Percentiles rank a stretch among this genome's conserved stretches.
phyloP scores from a whole-genome alignment of 2,113 vertebrate species.

The Nerophis lumbriciformis region DNA sequence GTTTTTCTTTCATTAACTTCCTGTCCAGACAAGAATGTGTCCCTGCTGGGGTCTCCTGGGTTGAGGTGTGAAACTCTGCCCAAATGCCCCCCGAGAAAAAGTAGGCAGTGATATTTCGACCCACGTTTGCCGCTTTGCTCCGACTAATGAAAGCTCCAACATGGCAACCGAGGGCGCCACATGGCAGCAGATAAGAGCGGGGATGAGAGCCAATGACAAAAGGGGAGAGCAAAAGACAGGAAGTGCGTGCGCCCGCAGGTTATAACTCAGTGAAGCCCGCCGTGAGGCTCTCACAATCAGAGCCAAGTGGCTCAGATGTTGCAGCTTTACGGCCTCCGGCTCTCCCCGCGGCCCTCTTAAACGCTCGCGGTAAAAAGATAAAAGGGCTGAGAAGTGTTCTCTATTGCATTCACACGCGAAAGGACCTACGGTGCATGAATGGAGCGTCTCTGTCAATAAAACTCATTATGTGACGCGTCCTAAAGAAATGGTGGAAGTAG shows the following conservation, averaged over 20 bases:
- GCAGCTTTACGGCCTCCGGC: constrained; percentile 50
- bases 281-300: constrained; percentile 48
- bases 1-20: constrained; percentile 78
- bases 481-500: too few species aligned
- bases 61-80: constrained; percentile 64
- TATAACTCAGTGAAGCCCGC: constrained; percentile 62
- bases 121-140: constrained; percentile 1
- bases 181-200: constrained; percentile 28
- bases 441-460: constrained; percentile 16
- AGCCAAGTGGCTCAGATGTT: constrained; percentile 47
- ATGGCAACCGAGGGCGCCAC: not conserved
- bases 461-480: not conserved
- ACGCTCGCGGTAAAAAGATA: constrained; percentile 64
- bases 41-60: constrained; percentile 58
- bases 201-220: constrained; percentile 18
- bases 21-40: constrained; percentile 70
- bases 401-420: constrained; percentile 35
- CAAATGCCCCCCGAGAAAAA: constrained; percentile 32
- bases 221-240: constrained; percentile 42
- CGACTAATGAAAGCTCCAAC: not conserved
- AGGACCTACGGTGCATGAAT: constrained; percentile 41
- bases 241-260: constrained; percentile 54
- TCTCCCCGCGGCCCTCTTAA: constrained; percentile 61
- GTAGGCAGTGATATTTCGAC: constrained; percentile 19
- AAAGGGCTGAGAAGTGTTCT: constrained; percentile 59